Base-by-base conservation (phyloP, 2,888 invertebrate genomes). In the Melanophora roralis region DNA sequence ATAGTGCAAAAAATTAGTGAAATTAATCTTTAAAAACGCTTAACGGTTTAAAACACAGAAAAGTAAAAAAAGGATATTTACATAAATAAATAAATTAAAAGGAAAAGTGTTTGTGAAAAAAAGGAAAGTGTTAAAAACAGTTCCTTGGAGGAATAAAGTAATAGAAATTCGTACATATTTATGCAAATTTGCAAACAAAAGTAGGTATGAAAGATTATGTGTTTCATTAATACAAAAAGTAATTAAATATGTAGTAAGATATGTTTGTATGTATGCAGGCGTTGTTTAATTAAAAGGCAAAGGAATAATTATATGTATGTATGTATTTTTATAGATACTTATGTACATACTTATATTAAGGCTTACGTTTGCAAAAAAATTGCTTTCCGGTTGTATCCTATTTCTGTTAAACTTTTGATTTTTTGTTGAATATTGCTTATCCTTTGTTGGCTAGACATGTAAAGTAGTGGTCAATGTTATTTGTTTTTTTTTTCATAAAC, bases 381-480 rank as follows among this genome's bases (percentile, higher is more conserved):
- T 73, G 76, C 45, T 80, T 72, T 80, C 64, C 76, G 72, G 59
- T 47, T 57, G 51, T 68, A 16, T 62, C 34, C 27, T 69, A 59
- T 38, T 64, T 69, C 69, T 16, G n/a, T 71, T 60, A 32, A 45
- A 38, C 49, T 43, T 23, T 65, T n/a, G n/a, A n/a, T n/a, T 71
- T 71, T 62, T 67, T 32, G 6, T 43, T 43, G 11, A 45, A 16
- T 14, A 34, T 43, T 12, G 16, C 12, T 47, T 59, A 38, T 65
- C 38, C 53, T 72, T 65, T 60, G 36, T 43, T 53, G 32, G 9
- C 11, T 36, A 21, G 32, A n/a, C 21, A 27, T 11, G 47, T 47
- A 12, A n/a, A 51, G 14, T 60, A 23, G 45, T 55, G 60, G 68
- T 64, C 45, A 62, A 32, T 12, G 19, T 51, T 23, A 14, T 53